Percentiles rank a stretch among this genome's conserved stretches.
phyloP scores from a whole-genome alignment of 37 sponge, comb jelly and placozoan species.

The Aphrocallistes beatrix region DNA sequence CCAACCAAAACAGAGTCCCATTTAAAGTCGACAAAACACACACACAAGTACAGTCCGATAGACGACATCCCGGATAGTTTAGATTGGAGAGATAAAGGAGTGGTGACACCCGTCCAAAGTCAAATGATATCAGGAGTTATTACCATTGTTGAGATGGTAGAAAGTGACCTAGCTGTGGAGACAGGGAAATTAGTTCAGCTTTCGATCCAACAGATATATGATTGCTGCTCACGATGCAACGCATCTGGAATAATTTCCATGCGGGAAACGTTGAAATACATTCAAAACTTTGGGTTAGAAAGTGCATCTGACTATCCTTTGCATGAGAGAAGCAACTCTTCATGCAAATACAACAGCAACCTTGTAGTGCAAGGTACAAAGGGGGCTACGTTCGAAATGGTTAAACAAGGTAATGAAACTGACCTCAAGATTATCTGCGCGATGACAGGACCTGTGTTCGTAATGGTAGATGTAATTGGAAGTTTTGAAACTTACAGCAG shows the following conservation, averaged over 20 bases:
- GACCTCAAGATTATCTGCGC: background rate
- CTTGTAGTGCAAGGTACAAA: background rate
- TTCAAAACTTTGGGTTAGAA: background rate
- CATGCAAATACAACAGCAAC: background rate
- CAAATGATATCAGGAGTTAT: background rate
- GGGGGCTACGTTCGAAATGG: background rate
- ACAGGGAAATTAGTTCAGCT: background rate
- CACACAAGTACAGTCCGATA: no score
- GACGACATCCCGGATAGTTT: background rate
- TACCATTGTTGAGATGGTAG: background rate
- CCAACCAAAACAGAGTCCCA: no score
- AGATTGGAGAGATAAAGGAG: conserved; percentile 4
- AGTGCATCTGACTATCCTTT: background rate
- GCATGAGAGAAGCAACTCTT: background rate
- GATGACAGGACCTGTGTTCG: background rate
- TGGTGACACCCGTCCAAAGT: background rate
- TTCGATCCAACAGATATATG: background rate
- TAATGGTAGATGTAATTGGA: background rate
- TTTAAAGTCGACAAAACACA: no score
- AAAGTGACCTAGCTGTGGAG: background rate
- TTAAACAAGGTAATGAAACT: background rate
- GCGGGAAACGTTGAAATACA: background rate
- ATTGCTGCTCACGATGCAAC: background rate
- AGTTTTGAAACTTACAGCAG: background rate
- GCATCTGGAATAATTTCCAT: background rate